Percentiles rank a stretch among this genome's conserved stretches.
These are phyloP conservation scores for Whitmania pigra DNA, from an alignment of 1,140 invertebrate genomes.

Conservation along the genomic window DNA sequence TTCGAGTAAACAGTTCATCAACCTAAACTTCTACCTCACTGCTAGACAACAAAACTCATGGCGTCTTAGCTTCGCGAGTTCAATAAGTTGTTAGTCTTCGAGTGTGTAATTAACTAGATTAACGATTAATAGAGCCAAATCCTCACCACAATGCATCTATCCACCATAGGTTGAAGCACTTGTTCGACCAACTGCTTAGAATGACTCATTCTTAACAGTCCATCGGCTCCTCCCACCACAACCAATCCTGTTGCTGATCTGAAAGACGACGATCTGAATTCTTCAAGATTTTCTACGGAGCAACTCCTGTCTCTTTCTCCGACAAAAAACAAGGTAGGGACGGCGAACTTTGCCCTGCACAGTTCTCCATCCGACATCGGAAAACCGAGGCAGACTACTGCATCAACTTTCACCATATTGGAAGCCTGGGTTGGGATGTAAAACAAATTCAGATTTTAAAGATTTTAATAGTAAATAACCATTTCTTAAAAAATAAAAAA, in stretches of 20 bases:
- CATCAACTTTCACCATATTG: constrained; percentile 49
- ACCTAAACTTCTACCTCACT: too few species aligned
- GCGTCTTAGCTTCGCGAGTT: too few species aligned
- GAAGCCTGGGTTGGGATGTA: constrained; percentile 34
- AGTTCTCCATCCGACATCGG: constrained; percentile 46
- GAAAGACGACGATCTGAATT: constrained; percentile 56
- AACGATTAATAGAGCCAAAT: background rate
- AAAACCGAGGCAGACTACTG: constrained; percentile 66
- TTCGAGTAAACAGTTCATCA: too few species aligned
- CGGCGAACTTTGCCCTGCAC: constrained; percentile 49
- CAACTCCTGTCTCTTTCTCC: constrained; percentile 57
- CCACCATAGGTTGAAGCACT: constrained; percentile 68
- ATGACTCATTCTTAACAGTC: constrained; percentile 57
- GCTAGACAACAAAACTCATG: too few species aligned
- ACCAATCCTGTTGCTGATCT: constrained; percentile 61
- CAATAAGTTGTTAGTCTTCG: too few species aligned
- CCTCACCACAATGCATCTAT: constrained; percentile 53
- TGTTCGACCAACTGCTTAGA: constrained; percentile 57
- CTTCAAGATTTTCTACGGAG: constrained; percentile 62
- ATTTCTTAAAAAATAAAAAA: too few species aligned
- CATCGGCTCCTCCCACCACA: constrained; percentile 69
- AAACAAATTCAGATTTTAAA: too few species aligned
- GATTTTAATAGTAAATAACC: too few species aligned
- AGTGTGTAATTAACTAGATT: too few species aligned
- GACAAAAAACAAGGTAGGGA: constrained; percentile 66